Conservation (phyloP, 2,888 invertebrate genomes). For the Fragum whitleyi region DNA sequence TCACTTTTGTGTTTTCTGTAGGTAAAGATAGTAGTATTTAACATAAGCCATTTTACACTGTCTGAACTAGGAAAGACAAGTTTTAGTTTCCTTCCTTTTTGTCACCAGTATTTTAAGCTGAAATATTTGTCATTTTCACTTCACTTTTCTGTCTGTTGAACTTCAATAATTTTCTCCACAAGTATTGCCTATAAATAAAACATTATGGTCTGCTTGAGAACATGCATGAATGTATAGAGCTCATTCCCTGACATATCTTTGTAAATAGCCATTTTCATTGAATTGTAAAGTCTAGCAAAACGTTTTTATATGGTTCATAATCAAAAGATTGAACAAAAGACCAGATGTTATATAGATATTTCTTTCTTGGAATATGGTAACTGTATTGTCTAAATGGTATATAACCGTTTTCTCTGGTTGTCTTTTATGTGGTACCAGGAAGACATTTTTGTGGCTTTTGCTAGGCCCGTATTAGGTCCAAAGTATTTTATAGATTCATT, state of each 20-base stretch:
- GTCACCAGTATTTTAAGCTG: neutral
- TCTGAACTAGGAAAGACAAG: neutral
- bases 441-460: too few relatives aligned
- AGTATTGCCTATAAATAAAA: neutral
- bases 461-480: too few relatives aligned
- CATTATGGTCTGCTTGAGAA: conserved; percentile 4
- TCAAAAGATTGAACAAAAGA: too few relatives aligned
- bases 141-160: neutral
- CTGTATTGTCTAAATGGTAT: too few relatives aligned
- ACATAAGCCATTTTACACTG: neutral
- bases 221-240: neutral
- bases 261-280: neutral
- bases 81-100: neutral
- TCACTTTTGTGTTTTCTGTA: neutral
- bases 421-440: too few relatives aligned
- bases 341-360: too few relatives aligned
- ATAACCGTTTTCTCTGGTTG: too few relatives aligned
- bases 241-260: neutral
- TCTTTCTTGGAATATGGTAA: too few relatives aligned
- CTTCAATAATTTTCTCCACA: neutral
- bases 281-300: neutral
- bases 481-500: too few relatives aligned
- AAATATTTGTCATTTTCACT: neutral
- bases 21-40: neutral
- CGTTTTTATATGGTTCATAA: too few relatives aligned